Conservation (phyloP, 2,888 invertebrate species). For the Leucophenga montana region DNA sequence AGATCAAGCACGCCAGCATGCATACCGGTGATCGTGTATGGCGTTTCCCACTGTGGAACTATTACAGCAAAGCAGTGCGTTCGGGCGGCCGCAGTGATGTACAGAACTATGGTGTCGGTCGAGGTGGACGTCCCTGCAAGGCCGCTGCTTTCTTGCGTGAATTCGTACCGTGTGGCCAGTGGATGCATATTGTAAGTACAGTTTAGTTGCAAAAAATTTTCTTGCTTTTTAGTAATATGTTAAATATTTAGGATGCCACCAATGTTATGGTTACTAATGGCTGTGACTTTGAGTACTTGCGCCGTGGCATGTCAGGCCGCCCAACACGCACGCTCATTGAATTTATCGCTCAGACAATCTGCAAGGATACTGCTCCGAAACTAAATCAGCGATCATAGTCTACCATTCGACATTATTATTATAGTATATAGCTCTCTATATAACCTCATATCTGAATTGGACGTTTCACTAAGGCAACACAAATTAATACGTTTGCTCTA, state of each 20-base stretch:
- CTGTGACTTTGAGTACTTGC: conserved; percentile 77
- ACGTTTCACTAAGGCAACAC: too few relatives aligned
- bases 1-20: conserved; percentile 79
- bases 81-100: conserved; percentile 73
- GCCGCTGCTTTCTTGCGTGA: conserved; percentile 86
- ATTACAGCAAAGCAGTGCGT: conserved; percentile 74
- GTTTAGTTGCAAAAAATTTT: neutral
- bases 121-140: conserved; percentile 79
- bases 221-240: neutral
- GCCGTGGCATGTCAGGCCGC: conserved; percentile 81
- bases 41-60: conserved; percentile 86
- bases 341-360: conserved; percentile 77
- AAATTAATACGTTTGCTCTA: too few relatives aligned
- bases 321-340: conserved; percentile 84
- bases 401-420: too few relatives aligned
- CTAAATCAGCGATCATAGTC: conserved; percentile 26
- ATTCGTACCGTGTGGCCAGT: conserved; percentile 80
- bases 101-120: conserved; percentile 74
- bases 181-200: conserved; percentile 81
- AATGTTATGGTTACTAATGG: conserved; percentile 83
- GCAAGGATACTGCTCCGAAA: conserved; percentile 69
- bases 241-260: conserved; percentile 76
- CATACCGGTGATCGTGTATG: conserved; percentile 87
- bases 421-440: too few relatives aligned
- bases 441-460: too few relatives aligned